Conservation (phyloP, 2,888 invertebrate species). For the Ramazzottius varieornatus region DNA sequence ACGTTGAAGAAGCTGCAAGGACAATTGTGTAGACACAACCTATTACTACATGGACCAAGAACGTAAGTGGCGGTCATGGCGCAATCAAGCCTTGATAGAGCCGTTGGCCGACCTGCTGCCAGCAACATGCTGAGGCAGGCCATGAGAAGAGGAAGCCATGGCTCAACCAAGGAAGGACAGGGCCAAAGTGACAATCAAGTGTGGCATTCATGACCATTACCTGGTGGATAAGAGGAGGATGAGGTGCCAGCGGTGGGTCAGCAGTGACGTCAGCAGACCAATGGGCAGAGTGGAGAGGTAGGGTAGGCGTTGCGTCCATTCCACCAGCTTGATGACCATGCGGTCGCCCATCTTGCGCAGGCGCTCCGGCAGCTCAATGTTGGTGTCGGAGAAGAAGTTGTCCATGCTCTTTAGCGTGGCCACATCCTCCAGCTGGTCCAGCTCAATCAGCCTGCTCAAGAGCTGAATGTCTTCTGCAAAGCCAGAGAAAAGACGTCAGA, state of each 20-base stretch:
- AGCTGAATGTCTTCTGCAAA: constrained; percentile 2
- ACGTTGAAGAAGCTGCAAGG: not conserved
- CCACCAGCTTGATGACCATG: constrained; percentile 88
- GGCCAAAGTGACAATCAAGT: too few relatives aligned
- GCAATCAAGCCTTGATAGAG: too few relatives aligned
- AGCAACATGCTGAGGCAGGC: too few relatives aligned
- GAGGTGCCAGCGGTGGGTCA: constrained; percentile 85
- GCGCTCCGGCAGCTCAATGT: constrained; percentile 65
- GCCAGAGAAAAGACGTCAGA: not conserved
- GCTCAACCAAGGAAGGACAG: too few relatives aligned
- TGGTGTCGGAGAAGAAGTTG: constrained; percentile 54
- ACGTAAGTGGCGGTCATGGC: too few relatives aligned
- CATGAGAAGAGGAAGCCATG: too few relatives aligned
- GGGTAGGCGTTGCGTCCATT: constrained; percentile 92
- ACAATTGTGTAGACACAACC: not conserved
- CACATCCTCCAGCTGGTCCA: constrained; percentile 85
- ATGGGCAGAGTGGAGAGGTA: constrained; percentile 27
- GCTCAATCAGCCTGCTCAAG: constrained; percentile 49
- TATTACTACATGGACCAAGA: too few relatives aligned
- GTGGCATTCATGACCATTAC: too few relatives aligned
- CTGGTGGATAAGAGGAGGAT: constrained; percentile 13
- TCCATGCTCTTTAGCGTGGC: constrained; percentile 70
- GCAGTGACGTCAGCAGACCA: constrained; percentile 47
- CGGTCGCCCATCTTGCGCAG: constrained; percentile 87
- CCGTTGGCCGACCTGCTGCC: too few relatives aligned